A percentile compares a stretch with the other conserved stretches of the same genome.
phyloP scores from a whole-genome alignment of 2,797 vertebrate genomes.

The Loriculus beryllinus region DNA sequence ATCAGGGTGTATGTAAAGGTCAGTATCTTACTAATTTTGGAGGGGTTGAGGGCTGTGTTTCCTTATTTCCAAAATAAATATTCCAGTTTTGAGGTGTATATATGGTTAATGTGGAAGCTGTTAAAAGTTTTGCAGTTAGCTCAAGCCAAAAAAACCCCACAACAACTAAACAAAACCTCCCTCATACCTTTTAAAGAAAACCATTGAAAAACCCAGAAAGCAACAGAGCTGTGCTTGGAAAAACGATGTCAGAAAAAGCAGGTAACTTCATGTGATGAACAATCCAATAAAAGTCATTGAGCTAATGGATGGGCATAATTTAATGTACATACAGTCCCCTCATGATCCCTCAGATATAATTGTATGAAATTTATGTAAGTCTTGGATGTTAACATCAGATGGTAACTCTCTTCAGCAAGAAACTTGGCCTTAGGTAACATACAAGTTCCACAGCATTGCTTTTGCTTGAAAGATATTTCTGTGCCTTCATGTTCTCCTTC shows the following conservation, averaged over 20 bases:
- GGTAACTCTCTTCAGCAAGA: background rate
- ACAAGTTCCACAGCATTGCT: background rate
- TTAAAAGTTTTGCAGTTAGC: background rate
- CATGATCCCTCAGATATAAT: background rate
- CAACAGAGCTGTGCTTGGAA: background rate
- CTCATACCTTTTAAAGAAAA: background rate
- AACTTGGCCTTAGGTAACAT: background rate
- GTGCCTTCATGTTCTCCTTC: background rate
- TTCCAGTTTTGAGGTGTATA: background rate
- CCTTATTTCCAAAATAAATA: slow-evolving; percentile 24
- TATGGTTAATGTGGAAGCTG: slow-evolving; percentile 3
- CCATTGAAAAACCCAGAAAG: background rate
- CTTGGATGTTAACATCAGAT: background rate
- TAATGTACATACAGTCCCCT: background rate
- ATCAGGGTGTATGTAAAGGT: background rate
- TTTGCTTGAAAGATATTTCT: background rate
- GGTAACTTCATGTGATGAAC: background rate
- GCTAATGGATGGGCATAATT: background rate
- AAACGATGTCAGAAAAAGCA: background rate
- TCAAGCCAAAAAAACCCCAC: background rate
- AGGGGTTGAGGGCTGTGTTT: background rate
- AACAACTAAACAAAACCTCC: slow-evolving; percentile 7
- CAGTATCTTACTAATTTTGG: background rate
- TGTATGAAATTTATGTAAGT: background rate
- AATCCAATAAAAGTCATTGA: background rate